Conservation (phyloP, 2,113 vertebrate genomes). For the Cacatua alba region DNA sequence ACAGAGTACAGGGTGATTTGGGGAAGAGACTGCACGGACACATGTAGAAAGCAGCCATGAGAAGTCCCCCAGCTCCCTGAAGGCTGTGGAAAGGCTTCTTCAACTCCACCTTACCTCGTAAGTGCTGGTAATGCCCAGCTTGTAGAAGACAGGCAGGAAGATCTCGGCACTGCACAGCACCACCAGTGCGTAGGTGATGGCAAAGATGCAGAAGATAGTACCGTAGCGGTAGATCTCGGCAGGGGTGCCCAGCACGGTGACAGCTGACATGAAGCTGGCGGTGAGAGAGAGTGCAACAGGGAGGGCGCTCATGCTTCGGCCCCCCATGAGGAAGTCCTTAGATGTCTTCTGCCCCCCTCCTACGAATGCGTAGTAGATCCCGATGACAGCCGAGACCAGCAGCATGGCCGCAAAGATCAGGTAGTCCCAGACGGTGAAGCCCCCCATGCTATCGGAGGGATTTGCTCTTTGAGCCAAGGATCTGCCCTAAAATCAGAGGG, state of each 20-base stretch:
- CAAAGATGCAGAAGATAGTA: constrained; percentile 77
- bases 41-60: not conserved
- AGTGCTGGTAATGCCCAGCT: constrained; percentile 90
- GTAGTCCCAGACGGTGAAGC: constrained; percentile 88
- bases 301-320: constrained; percentile 83
- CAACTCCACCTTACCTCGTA: constrained; percentile 77
- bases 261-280: constrained; percentile 96
- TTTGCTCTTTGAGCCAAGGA: not conserved
- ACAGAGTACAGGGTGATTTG: not conserved
- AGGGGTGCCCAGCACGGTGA: constrained; percentile 90
- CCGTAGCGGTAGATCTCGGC: constrained; percentile 90
- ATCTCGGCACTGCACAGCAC: constrained; percentile 86
- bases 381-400: constrained; percentile 85
- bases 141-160: constrained; percentile 94
- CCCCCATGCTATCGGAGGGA: not conserved
- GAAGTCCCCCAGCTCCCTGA: not conserved
- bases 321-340: constrained; percentile 87
- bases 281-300: constrained; percentile 91
- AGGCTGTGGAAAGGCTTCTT: not conserved
- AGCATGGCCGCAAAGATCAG: constrained; percentile 89
- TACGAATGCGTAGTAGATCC: constrained; percentile 85
- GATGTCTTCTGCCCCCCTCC: constrained; percentile 79
- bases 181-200: constrained; percentile 80
- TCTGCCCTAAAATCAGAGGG: not conserved
- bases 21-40: not conserved